Conservation (phyloP, 2,888 invertebrate species). For the Andricus curvator region DNA sequence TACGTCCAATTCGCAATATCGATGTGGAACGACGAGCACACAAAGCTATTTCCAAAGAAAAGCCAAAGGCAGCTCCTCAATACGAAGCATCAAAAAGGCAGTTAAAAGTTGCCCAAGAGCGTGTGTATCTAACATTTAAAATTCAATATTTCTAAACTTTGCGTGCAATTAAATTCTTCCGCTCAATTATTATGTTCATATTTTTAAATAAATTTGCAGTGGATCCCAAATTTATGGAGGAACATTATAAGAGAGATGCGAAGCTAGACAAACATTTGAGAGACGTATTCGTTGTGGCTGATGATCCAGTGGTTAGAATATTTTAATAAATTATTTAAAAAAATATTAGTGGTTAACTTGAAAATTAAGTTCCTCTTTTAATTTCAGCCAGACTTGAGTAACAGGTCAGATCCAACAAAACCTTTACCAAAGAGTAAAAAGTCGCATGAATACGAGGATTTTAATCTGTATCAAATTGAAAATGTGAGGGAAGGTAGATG, state of each 20-base stretch:
- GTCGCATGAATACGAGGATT: slow-evolving; percentile 81
- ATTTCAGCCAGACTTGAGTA: slow-evolving; percentile 61
- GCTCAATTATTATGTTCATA: neutral
- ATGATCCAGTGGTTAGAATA: slow-evolving; percentile 76
- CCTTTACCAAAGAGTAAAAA: slow-evolving; percentile 82
- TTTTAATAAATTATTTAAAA: slow-evolving; percentile 31
- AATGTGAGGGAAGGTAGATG: slow-evolving; percentile 83
- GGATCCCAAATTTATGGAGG: slow-evolving; percentile 83
- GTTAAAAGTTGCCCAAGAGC: slow-evolving; percentile 82
- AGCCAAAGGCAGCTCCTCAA: slow-evolving; percentile 85
- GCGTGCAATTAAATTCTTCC: neutral
- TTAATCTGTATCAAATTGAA: slow-evolving; percentile 85
- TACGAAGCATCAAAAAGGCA: slow-evolving; percentile 83
- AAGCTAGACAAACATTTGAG: slow-evolving; percentile 84
- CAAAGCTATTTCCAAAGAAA: slow-evolving; percentile 84
- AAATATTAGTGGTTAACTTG: slow-evolving; percentile 26
- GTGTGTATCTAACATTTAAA: slow-evolving; percentile 56
- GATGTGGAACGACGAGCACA: slow-evolving; percentile 89
- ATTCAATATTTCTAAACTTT: neutral
- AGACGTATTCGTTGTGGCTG: slow-evolving; percentile 86
- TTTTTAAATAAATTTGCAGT: slow-evolving; percentile 70
- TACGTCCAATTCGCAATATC: slow-evolving; percentile 83
- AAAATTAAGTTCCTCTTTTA: slow-evolving; percentile 29
- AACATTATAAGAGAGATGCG: slow-evolving; percentile 83
- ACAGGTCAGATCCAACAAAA: slow-evolving; percentile 77